phyloP scores from a whole-genome alignment of 2,113 vertebrate genomes.

The Pimephales promelas region DNA sequence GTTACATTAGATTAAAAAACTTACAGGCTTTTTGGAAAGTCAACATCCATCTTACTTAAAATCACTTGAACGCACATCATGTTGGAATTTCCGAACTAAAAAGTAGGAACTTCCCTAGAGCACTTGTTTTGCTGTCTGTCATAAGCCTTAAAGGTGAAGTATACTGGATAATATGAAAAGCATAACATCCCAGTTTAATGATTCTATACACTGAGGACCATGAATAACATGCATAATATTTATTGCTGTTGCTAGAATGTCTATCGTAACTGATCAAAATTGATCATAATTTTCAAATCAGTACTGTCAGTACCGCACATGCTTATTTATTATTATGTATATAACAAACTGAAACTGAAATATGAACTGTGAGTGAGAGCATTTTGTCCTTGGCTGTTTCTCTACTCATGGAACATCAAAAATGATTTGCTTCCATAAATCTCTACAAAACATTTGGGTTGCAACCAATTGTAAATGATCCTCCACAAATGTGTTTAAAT shows the following conservation, averaged over 20 bases:
- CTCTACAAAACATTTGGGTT: background rate
- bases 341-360: background rate
- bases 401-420: constrained; percentile 30
- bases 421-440: background rate
- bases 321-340: background rate
- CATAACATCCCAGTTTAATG: too few species aligned
- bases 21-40: background rate
- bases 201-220: too few species aligned
- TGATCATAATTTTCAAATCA: background rate
- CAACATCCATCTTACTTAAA: background rate
- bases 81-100: background rate
- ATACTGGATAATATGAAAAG: background rate
- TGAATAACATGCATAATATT: background rate
- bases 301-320: constrained; percentile 10
- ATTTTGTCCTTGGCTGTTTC: constrained; percentile 27
- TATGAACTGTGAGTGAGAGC: background rate
- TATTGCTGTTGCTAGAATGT: background rate
- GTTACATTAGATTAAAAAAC: background rate
- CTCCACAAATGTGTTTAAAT: background rate
- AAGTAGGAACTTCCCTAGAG: background rate
- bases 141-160: background rate
- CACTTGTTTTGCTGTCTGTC: background rate
- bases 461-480: background rate
- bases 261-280: background rate
- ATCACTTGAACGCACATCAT: background rate